Conservation (phyloP, 1,140 invertebrate genomes). For the Tetramorium simillimum region DNA sequence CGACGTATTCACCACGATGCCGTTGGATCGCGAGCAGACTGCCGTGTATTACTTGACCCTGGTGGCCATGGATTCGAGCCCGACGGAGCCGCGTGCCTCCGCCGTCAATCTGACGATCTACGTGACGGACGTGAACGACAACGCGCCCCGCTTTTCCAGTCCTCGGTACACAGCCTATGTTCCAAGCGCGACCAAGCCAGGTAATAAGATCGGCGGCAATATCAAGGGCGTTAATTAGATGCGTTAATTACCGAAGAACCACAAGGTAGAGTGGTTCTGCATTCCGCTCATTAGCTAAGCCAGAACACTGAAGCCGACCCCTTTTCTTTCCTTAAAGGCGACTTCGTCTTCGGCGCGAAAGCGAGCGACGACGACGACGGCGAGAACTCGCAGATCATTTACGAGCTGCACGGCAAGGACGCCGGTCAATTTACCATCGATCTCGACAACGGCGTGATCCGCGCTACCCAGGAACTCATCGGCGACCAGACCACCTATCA, state of each 20-base stretch:
- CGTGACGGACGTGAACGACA: constrained; percentile 95
- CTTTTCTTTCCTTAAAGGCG: constrained; percentile 79
- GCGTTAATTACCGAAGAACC: constrained; percentile 8
- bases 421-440: constrained; percentile 92
- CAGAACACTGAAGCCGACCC: constrained; percentile 4
- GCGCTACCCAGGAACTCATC: constrained; percentile 87
- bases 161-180: constrained; percentile 91
- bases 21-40: constrained; percentile 93
- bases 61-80: constrained; percentile 94
- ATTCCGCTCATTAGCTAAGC: not conserved
- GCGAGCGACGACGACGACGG: constrained; percentile 93
- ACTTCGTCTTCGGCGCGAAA: constrained; percentile 95
- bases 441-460: constrained; percentile 92
- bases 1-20: constrained; percentile 89
- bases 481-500: constrained; percentile 88
- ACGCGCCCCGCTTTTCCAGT: constrained; percentile 92
- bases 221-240: constrained; percentile 18
- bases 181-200: constrained; percentile 90
- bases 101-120: constrained; percentile 93
- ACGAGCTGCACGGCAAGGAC: constrained; percentile 92
- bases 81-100: constrained; percentile 91
- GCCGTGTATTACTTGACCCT: constrained; percentile 92
- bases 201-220: constrained; percentile 77
- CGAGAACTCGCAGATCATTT: constrained; percentile 92
- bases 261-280: not conserved